Evolutionary conservation across 2,797 vertebrate species (phyloP), one percentile per base, ranked within the genome.

Genomic region (Acipenser ruthenus): DNA sequence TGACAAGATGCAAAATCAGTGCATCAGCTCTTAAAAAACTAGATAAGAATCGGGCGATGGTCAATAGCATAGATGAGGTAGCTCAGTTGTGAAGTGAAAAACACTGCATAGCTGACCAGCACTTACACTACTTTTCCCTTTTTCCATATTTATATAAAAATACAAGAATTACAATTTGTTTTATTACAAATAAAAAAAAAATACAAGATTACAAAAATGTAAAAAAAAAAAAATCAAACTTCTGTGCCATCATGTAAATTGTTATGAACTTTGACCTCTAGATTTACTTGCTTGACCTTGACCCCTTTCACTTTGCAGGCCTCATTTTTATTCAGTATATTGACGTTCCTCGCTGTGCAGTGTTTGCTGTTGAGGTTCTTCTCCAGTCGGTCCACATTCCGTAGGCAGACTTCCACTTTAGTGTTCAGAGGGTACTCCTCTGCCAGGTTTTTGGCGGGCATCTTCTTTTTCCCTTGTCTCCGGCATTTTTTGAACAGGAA

Each of bases 181-280:
- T 78, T 76, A 80, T 79, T 83, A 87, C 83, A 83, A 83, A 85
- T 80, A 74, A 65, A 70, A 76, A 84, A 87, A 88, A 82, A 89
- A 89, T 93, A 93, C 78, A 71, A 66, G 73, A 70, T 60, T 73
- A 76, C 66, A 69, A 72, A 69, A 68, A 75, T 78, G 72, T 3
- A 37, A 37, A 37, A 37, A 37, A 3, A 3, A n/a, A 37, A 3
- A 37, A 3, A 37, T 90, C 86, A 97, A 74, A 98, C 95, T 81
- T 98, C 95, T 0, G 96, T 98, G 68, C 96, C 96, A 0, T 96
- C 95, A 7, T 88, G 89, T 73, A 97, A 83, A 77, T 95, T 95
- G 86, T 93, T 97, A 75, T 92, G 95, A 65, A 94, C 88, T 82
- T 94, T 94, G 80, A 96, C 91, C 68, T 90, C 85, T 69, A 90